Base-by-base conservation (phyloP, 2,888 invertebrate species). In the Agapetus fuscipes region DNA sequence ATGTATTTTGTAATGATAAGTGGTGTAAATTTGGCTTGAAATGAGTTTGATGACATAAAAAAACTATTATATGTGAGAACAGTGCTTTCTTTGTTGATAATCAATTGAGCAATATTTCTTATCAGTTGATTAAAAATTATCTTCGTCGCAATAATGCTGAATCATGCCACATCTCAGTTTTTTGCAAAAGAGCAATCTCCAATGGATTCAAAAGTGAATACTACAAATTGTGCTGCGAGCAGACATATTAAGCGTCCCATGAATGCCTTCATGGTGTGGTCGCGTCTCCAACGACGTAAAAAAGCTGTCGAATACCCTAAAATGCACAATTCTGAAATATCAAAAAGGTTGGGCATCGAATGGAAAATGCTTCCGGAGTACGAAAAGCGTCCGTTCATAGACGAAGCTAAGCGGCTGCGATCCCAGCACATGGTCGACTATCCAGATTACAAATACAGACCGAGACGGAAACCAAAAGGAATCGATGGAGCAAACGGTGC, bases 191-290 rank as follows among this genome's bases (percentile, higher is more conserved):
- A n/a, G n/a, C n/a, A n/a, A n/a, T n/a, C n/a, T n/a, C n/a, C n/a
- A n/a, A n/a, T n/a, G n/a, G n/a, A n/a, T n/a, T n/a, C n/a, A n/a
- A n/a, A n/a, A n/a, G n/a, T n/a, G n/a, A n/a, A n/a, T n/a, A n/a
- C n/a, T n/a, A n/a, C n/a, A n/a, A n/a, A n/a, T n/a, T n/a, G n/a
- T n/a, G n/a, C n/a, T n/a, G n/a, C n/a, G n/a, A n/a, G n/a, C n/a
- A n/a, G 15, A 17, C 90, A 94, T 61, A 93, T 95, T 53, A 96
- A 95, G 59, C 71, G 95, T 50, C 95, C 95, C 10, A 96, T 96
- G 95, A 96, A 96, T 63, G 95, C 95, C 1, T 95, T 95, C 66
- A 95, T 96, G 95, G 95, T 95, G 10, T 95, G 95, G 94, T 93
- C 93, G 7, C 67, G 94, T 39, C 67, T 90, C 29, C 94, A 94